A percentile compares a stretch with the other conserved stretches of the same genome.
Evolutionary conservation across 2,888 invertebrate genomes (phyloP).

Genomic region (Escarpia spicata): DNA sequence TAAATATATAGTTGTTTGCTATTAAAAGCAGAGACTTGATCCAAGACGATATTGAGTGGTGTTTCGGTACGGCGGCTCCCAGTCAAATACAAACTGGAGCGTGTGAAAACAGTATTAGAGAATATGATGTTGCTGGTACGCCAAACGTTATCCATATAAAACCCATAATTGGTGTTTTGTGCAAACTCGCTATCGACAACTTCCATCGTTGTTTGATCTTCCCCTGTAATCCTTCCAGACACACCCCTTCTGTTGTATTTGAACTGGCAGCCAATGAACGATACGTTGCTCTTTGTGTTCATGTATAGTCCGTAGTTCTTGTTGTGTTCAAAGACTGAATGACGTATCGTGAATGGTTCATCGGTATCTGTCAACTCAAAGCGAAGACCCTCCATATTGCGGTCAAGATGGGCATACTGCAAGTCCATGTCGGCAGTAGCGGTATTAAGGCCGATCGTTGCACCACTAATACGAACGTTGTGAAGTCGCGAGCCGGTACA

Average conservation of each 20-base stretch:
- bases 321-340: background rate
- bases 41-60: background rate
- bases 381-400: background rate
- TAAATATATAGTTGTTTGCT: background rate
- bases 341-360: background rate
- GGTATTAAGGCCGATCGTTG: background rate
- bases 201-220: background rate
- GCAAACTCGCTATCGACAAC: constrained; percentile 13
- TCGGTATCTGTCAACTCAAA: background rate
- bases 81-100: background rate
- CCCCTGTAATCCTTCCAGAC: background rate
- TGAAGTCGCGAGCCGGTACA: background rate
- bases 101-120: background rate
- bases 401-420: background rate
- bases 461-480: background rate
- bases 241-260: background rate
- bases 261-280: background rate
- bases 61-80: background rate
- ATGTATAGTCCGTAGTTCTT: background rate
- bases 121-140: background rate
- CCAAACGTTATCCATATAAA: background rate
- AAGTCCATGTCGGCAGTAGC: background rate
- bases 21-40: background rate
- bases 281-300: background rate
- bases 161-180: background rate